Evolutionary conservation across 1,140 invertebrate species (phyloP).

Genomic region (Epicauta chinensis): DNA sequence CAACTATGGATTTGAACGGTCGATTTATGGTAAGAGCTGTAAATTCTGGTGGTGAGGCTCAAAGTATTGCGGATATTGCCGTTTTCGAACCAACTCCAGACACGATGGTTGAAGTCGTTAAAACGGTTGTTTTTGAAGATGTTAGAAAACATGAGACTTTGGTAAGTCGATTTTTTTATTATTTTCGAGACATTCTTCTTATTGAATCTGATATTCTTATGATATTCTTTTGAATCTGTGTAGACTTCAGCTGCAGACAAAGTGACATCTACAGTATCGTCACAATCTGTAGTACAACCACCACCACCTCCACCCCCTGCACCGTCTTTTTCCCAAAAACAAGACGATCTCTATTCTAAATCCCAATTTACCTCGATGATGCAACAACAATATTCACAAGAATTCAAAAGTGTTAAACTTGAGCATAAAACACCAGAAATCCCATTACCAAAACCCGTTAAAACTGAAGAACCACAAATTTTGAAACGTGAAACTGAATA

Average conservation of each 20-base stretch:
- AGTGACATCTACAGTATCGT: constrained; percentile 29
- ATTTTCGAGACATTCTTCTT: constrained; percentile 10
- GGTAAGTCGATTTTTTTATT: constrained; percentile 32
- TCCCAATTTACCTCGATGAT: constrained; percentile 31
- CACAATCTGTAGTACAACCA: constrained; percentile 11
- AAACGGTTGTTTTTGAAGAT: constrained; percentile 57
- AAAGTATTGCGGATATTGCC: constrained; percentile 69
- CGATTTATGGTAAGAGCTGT: constrained; percentile 66
- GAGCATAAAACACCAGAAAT: constrained; percentile 32
- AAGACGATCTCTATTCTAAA: constrained; percentile 17
- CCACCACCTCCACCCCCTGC: constrained; percentile 16
- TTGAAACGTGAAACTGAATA: constrained; percentile 25
- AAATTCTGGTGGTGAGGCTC: constrained; percentile 69
- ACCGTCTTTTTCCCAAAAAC: constrained; percentile 16
- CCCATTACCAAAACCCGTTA: constrained; percentile 28
- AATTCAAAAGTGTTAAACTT: constrained; percentile 30
- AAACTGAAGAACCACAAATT: constrained; percentile 7
- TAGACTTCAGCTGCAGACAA: constrained; percentile 38
- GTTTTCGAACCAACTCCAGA: constrained; percentile 65
- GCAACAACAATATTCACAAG: constrained; percentile 33
- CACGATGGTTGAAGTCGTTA: constrained; percentile 59
- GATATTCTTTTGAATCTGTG: not conserved
- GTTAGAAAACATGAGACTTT: constrained; percentile 43
- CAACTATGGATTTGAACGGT: constrained; percentile 39
- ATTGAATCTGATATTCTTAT: constrained; percentile 21